Evolutionary conservation across 2,797 vertebrate species (phyloP).

Genomic region (Acanthurus leucopareius): DNA sequence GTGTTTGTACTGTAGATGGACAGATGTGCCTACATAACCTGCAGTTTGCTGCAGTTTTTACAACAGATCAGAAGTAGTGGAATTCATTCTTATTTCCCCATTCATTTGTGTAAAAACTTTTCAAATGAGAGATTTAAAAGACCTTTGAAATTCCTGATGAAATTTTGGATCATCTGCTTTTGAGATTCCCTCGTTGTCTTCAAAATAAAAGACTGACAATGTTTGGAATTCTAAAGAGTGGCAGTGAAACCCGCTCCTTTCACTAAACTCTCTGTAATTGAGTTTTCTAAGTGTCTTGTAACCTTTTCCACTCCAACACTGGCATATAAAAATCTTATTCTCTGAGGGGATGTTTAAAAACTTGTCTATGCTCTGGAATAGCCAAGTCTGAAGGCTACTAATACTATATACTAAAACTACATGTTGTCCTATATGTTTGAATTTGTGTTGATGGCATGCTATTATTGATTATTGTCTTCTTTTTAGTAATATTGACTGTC

Average conservation of each 20-base stretch:
- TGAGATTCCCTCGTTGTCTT: not conserved
- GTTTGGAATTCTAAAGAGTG: not conserved
- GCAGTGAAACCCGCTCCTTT: not conserved
- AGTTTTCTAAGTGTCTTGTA: not conserved
- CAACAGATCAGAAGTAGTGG: not conserved
- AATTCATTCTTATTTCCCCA: not conserved
- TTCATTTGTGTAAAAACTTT: not conserved
- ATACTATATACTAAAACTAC: too few relatives aligned
- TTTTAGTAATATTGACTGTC: too few relatives aligned
- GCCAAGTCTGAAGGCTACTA: too few relatives aligned
- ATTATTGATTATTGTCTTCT: too few relatives aligned
- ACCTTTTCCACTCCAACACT: not conserved
- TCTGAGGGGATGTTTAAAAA: not conserved
- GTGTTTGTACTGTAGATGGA: not conserved
- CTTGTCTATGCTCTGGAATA: too few relatives aligned
- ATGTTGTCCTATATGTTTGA: too few relatives aligned
- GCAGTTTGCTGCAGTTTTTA: not conserved
- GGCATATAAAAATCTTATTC: not conserved
- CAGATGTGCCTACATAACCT: not conserved
- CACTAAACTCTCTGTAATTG: not conserved
- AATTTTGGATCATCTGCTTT: conserved; percentile 2
- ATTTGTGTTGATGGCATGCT: too few relatives aligned
- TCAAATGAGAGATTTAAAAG: conserved; percentile 21
- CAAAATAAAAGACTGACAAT: not conserved
- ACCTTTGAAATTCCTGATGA: not conserved